Base-by-base conservation (phyloP, 2,888 invertebrate genomes). In the Lasioglossum pauxillum region DNA sequence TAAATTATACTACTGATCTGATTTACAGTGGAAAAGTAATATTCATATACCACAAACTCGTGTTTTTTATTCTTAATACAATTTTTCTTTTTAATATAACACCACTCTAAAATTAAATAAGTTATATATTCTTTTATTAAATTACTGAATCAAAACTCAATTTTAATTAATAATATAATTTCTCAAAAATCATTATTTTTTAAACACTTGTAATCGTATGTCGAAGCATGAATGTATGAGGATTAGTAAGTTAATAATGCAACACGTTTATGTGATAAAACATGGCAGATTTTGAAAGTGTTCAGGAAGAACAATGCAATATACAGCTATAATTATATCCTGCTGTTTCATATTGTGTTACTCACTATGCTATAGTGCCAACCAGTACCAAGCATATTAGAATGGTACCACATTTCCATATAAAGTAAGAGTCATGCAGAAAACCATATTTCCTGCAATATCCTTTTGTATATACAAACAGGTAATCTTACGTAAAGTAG, bases 391-490 rank as follows among this genome's bases (percentile, higher is more conserved):
- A 71, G 31, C 35, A 71, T 74, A 12, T 53, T 79, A 75, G 16
- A 60, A 85, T 85, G 57, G 16, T 53, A 71, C 44, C 23, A 27
- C 16, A 72, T 78, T 85, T n/a, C 72, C 69, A 1, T 16, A 8
- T 46, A 82, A 86, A 85, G 41, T 80, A 80, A 82, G 46, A 85
- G 85, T 85, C 86, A 86, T 73, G 60, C 74, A 31, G 14, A 49
- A 74, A 82, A 77, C 46, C 46, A 75, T 49, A n/a, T 74, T 73
- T 60, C 46, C 27, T 76, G 19, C 2, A n/a, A 75, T 19, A 27
- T 31, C 31, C 46, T 44, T 46, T 23, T 23, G 35, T 31, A 16
- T 23, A 23, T n/a, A 23, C 27, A 19, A 64, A 49, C 5, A 27
- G 27, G 23, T 46, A 35, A 31, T 19, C 10, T 14, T n/a, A 27